A percentile compares a stretch with the other conserved stretches of the same genome.
These are phyloP conservation scores for Drosophila picticornis DNA, from an alignment of 2,888 invertebrate species.

Conservation along the genomic window DNA sequence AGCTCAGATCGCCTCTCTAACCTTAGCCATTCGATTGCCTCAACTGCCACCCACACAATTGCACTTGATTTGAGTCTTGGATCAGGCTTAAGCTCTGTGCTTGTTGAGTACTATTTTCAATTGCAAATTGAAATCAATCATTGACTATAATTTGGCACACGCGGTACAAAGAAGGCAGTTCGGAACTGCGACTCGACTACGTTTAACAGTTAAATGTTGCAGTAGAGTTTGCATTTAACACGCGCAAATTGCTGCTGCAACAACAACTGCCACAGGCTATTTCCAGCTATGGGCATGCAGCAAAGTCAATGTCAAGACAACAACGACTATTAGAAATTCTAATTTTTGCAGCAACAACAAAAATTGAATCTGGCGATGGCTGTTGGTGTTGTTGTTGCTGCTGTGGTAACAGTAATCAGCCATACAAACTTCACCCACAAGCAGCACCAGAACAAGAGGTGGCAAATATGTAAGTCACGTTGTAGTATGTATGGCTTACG, in stretches of 20 bases:
- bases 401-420: constrained; percentile 61
- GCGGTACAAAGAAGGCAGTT: constrained; percentile 40
- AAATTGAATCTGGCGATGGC: constrained; percentile 34
- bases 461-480: constrained; percentile 81
- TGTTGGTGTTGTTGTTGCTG: constrained; percentile 7
- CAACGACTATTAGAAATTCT: constrained; percentile 76
- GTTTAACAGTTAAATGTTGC: constrained; percentile 78
- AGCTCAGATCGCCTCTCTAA: constrained; percentile 3
- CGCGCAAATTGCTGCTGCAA: constrained; percentile 74
- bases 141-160: constrained; percentile 78
- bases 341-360: constrained; percentile 59
- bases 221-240: constrained; percentile 74
- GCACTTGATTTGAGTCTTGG: not conserved
- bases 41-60: constrained; percentile 30
- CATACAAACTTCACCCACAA: constrained; percentile 72
- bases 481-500: constrained; percentile 52
- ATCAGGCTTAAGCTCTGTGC: constrained; percentile 22
- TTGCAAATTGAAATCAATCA: constrained; percentile 82
- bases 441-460: constrained; percentile 70
- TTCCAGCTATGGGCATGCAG: constrained; percentile 46
- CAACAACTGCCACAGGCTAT: constrained; percentile 22
- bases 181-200: constrained; percentile 16
- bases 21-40: constrained; percentile 2
- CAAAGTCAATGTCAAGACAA: constrained; percentile 62
- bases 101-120: constrained; percentile 63